Evolutionary conservation across 2,888 invertebrate genomes (phyloP), one percentile per base, ranked within the genome.

Genomic region (Melieria omissa): DNA sequence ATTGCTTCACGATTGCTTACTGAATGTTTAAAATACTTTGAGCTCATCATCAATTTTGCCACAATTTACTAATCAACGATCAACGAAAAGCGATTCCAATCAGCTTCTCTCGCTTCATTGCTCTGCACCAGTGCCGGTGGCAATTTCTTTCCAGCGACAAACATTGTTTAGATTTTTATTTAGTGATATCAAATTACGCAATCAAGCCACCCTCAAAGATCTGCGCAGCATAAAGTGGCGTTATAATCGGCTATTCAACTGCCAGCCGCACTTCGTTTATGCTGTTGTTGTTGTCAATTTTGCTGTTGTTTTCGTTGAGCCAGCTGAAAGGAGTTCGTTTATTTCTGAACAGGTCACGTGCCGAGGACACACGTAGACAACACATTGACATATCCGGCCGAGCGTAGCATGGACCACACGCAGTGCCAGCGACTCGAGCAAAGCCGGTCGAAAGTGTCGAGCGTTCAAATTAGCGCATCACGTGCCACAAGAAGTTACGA

Each of bases 381-480:
- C 73, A 75, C 74, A 72, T 72, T 76, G 77, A 77, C 78, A 77
- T 73, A 74, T 78, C 78, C 78, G 78, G 76, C 62, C 67, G 72
- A 58, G 29, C 52, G 70, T 66, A 61, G 70, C 67, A 52, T 73
- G 76, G 76, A 76, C 74, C 77, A 77, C 77, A 75, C 76, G 72
- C 74, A 73, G 64, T 66, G 49, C 16, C 69, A 71, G 61, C 62
- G 46, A 46, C 65, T 67, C 61, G 58, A 42, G 58, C n/a, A 2
- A 45, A 16, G 49, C 5, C 44, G 61, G 60, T 47, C 49, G 60
- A 60, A 60, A 14, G 49, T 10, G 52, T 52, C 61, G 67, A 60
- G 67, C 60, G 58, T 52, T 47, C 58, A 58, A 81, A 81, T 83
- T 83, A 81, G 83, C 82, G 77, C 81, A 83, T 81, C 81, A 81